Conservation (phyloP, 1,140 invertebrate genomes). For the Drosophila funebris region DNA sequence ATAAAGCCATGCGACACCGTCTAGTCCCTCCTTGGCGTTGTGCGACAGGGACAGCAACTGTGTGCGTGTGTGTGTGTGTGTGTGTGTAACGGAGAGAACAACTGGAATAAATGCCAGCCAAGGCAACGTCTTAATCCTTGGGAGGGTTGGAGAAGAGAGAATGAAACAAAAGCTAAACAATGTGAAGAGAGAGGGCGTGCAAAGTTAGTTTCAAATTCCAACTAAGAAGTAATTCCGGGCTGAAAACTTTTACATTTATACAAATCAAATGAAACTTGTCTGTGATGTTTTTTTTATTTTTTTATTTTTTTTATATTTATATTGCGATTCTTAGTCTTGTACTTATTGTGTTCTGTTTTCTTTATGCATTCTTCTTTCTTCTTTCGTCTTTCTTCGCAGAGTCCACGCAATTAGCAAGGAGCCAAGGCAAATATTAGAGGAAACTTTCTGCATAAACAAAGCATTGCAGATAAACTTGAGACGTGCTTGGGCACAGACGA, state of each 20-base stretch:
- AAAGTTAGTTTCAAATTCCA: constrained; percentile 70
- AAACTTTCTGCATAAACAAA: constrained; percentile 36
- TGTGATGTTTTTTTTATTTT: constrained; percentile 14
- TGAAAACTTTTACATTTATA: constrained; percentile 59
- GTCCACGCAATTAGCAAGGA: constrained; percentile 65
- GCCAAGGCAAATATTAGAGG: constrained; percentile 29
- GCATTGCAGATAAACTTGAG: constrained; percentile 37
- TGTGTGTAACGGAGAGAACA: constrained; percentile 27
- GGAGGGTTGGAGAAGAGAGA: constrained; percentile 33
- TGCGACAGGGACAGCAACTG: background rate
- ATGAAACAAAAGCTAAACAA: background rate
- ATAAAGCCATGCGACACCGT: constrained; percentile 30
- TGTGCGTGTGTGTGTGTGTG: constrained; percentile 35
- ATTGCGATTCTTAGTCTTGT: background rate
- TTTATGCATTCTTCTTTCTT: constrained; percentile 2
- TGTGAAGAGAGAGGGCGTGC: background rate
- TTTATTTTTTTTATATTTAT: constrained; percentile 3
- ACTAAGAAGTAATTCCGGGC: constrained; percentile 60
- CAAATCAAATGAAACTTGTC: constrained; percentile 46
- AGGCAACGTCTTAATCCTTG: constrained; percentile 68
- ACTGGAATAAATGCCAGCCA: constrained; percentile 65
- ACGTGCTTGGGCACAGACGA: constrained; percentile 43
- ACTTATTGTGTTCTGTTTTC: background rate
- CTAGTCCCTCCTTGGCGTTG: background rate
- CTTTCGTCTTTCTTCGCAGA: constrained; percentile 32